Percentiles rank a stretch among this genome's conserved stretches.
Evolutionary conservation across 2,888 invertebrate species (phyloP).

Genomic region (Suillia variegata): DNA sequence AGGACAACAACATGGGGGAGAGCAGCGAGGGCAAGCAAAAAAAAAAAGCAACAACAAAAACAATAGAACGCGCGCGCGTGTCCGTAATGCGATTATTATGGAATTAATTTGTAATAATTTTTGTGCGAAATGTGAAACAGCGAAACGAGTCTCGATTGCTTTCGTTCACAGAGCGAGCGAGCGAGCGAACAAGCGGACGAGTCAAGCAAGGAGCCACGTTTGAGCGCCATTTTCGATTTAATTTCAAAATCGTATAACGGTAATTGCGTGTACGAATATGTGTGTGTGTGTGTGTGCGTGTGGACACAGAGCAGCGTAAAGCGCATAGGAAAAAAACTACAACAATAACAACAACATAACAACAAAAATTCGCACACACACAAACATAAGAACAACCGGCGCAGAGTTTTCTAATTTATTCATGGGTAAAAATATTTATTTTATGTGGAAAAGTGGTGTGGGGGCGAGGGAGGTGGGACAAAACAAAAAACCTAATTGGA

Average conservation of each 20-base stretch:
- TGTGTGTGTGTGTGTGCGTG: too few relatives aligned
- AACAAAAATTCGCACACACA: too few relatives aligned
- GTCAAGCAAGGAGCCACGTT: too few relatives aligned
- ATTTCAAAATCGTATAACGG: conserved; percentile 1
- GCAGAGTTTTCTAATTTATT: neutral
- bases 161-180: neutral
- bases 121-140: neutral
- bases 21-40: neutral
- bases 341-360: too few relatives aligned
- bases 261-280: neutral
- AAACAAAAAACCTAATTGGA: neutral
- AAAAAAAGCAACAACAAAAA: neutral
- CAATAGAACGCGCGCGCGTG: neutral
- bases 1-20: neutral
- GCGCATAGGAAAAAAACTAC: too few relatives aligned
- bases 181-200: neutral
- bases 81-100: neutral
- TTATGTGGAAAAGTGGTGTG: neutral
- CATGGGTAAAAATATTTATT: neutral
- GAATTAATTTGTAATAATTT: conserved; percentile 5
- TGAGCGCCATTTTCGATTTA: neutral
- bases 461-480: neutral
- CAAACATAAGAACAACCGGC: too few relatives aligned
- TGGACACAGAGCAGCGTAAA: too few relatives aligned
- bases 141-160: neutral